Percentiles rank a stretch among this genome's conserved stretches.
Conservation (phyloP, 1,140 invertebrate genomes). For the Drosophila ficusphila region DNA sequence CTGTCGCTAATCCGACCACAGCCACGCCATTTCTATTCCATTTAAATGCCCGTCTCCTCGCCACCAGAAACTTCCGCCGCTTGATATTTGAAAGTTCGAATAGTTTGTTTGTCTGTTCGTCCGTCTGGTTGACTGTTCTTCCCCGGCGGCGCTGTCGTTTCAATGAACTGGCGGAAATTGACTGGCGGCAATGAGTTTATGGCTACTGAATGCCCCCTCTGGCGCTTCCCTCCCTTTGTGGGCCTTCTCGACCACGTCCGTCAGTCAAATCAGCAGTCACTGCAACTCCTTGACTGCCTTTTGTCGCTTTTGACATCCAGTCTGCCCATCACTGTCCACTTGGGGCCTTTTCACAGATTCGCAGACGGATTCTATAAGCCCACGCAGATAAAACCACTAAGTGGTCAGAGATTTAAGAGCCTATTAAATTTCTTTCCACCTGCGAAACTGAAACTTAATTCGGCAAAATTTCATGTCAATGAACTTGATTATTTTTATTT, state of each 20-base stretch:
- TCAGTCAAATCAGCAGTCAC: slow-evolving; percentile 42
- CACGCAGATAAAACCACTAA: background rate
- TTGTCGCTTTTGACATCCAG: slow-evolving; percentile 61
- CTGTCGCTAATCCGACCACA: slow-evolving; percentile 58
- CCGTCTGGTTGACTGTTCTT: slow-evolving; percentile 32
- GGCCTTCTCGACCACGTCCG: slow-evolving; percentile 13
- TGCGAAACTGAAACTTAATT: no score
- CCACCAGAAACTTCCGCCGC: slow-evolving; percentile 32
- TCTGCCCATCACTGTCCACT: slow-evolving; percentile 22
- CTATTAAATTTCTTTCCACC: no score
- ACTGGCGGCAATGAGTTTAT: slow-evolving; percentile 52
- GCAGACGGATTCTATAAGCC: background rate
- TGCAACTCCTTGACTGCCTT: slow-evolving; percentile 36
- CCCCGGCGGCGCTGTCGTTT: slow-evolving; percentile 13
- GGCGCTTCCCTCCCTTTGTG: background rate
- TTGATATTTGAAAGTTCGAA: slow-evolving; percentile 68
- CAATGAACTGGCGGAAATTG: slow-evolving; percentile 62
- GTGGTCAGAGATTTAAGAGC: background rate
- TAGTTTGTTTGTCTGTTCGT: slow-evolving; percentile 37
- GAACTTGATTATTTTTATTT: no score
- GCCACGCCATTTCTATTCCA: slow-evolving; percentile 7
- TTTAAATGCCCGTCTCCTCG: background rate
- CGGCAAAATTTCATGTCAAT: no score
- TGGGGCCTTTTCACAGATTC: background rate
- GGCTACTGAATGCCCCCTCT: slow-evolving; percentile 2